Percentiles rank a stretch among this genome's conserved stretches.
phyloP scores from a whole-genome alignment of 2,797 vertebrate species.

The Rhynchotus rufescens region DNA sequence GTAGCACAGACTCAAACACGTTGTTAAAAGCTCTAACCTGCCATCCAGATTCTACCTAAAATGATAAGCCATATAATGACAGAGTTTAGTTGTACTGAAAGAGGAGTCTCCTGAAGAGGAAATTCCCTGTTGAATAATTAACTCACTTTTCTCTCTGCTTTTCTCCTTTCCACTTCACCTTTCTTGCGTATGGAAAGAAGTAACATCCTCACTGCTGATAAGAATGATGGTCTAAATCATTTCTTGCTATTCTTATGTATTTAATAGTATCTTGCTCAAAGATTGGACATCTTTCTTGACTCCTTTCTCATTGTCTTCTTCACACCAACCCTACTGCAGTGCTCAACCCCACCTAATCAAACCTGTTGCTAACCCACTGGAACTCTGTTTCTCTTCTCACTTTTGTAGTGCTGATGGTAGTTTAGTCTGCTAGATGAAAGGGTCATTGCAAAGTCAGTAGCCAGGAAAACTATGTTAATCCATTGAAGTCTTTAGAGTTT shows the following conservation, averaged over 20 bases:
- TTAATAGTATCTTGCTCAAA: neutral
- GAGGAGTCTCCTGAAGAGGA: constrained; percentile 29
- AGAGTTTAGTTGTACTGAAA: constrained; percentile 9
- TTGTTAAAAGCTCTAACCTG: neutral
- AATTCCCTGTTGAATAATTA: constrained; percentile 54
- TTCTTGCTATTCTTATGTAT: constrained; percentile 10
- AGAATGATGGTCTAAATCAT: constrained; percentile 1
- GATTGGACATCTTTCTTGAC: neutral
- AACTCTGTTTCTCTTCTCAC: neutral
- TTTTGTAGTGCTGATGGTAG: neutral
- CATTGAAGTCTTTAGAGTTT: constrained; percentile 10
- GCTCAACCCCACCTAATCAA: neutral
- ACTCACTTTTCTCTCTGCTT: neutral
- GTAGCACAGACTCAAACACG: neutral
- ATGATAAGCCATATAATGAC: neutral
- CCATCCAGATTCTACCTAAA: constrained; percentile 8
- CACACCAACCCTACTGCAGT: neutral
- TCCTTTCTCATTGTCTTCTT: neutral
- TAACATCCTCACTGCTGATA: neutral
- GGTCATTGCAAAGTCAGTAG: constrained; percentile 26
- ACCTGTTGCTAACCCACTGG: neutral
- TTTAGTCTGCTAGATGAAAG: neutral
- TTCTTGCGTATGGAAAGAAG: neutral
- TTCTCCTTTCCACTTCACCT: constrained; percentile 32
- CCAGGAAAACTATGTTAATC: constrained; percentile 5